Base-by-base conservation (phyloP, 2,113 vertebrate genomes). In the Hyperopisus bebe region DNA sequence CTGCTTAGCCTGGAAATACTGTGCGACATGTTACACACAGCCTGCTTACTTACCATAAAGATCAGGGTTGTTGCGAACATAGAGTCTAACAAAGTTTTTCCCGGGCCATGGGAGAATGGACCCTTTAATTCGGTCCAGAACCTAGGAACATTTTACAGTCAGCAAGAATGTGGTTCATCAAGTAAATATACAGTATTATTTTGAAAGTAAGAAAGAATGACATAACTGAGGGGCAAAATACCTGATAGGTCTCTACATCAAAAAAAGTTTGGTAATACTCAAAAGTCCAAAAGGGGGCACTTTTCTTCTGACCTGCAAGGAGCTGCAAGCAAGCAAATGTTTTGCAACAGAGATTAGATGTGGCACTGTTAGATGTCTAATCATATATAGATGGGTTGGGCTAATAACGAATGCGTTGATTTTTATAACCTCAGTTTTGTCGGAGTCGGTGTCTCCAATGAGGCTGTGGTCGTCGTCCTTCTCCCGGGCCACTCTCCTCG, bases 221-320 rank as follows among this genome's bases (percentile, higher is more conserved):
- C 19, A 17, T 9, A 19, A 55, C 17, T 47, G 48, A 6, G 58
- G 87, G 89, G n/a, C 31, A 50, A 11, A 88, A 89, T 95, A 99
- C 98, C 95, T 99, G 98, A 92, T 96, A 94, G 0, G 98, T 99
- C 90, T 99, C 98, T 88, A 99, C 96, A 91, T 99, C 97, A 9
- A 99, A 99, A 93, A 98, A 98, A 0, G 93, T 96, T 92, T 99
- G 98, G 92, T 99, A 99, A 93, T 98, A 99, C 27, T 99, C 98
- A 94, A 99, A 98, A 0, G 98, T 98, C 98, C 98, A 99, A 95
- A 99, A 99, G 50, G 98, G 97, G 47, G 95, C 95, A 92, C 92
- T 97, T 95, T 97, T 98, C 96, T 96, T 98, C 93, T 98, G 95
- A 89, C 96, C 97, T 11, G 97, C 96, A 90, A 99, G 97, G 91